Conservation (phyloP, 2,797 vertebrate genomes). For the Falco columbarius region DNA sequence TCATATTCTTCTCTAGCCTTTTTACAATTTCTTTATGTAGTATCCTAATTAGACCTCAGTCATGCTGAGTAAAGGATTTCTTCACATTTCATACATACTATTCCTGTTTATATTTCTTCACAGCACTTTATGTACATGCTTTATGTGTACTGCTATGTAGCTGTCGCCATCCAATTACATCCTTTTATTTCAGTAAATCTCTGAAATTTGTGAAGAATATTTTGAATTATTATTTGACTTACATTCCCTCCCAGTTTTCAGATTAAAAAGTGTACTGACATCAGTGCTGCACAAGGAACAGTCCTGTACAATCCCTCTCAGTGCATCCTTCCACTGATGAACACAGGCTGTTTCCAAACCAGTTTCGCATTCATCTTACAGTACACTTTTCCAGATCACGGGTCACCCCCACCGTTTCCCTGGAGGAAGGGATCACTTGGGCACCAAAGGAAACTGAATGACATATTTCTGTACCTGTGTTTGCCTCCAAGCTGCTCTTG, state of each 20-base stretch:
- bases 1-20: neutral
- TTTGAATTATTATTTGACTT: neutral
- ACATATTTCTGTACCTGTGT: fast-evolving
- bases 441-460: neutral
- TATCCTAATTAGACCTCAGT: neutral
- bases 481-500: neutral
- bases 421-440: neutral
- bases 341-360: neutral
- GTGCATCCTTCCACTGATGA: neutral
- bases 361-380: neutral
- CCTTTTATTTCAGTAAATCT: neutral
- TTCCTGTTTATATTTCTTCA: neutral
- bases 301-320: neutral
- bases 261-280: neutral
- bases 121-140: neutral
- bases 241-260: neutral
- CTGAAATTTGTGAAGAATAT: neutral
- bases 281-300: neutral
- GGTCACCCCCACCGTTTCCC: neutral
- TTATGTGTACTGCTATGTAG: neutral
- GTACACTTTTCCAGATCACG: neutral
- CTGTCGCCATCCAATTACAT: neutral
- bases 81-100: neutral
- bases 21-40: neutral
- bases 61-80: neutral